Evolutionary conservation across 2,797 vertebrate species (phyloP).

Genomic region (Leptoclinus maculatus): DNA sequence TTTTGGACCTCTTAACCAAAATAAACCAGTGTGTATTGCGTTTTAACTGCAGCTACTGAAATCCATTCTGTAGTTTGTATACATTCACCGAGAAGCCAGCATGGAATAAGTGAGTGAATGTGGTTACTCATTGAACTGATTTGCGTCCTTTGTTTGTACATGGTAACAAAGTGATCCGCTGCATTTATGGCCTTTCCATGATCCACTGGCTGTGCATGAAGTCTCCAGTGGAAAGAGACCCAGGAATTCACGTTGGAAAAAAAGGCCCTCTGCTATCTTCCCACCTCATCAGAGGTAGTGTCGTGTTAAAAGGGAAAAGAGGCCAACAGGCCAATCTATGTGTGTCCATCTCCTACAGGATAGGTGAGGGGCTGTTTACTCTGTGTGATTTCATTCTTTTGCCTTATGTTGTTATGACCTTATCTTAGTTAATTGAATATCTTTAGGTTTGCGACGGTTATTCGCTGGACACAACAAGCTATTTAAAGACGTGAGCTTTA

Average conservation of each 20-base stretch:
- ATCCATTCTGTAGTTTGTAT: conserved; percentile 47
- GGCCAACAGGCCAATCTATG: conserved; percentile 24
- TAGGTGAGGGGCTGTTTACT: neutral
- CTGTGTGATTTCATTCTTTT: conserved; percentile 20
- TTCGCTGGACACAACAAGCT: neutral
- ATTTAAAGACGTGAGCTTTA: neutral
- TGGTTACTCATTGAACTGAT: conserved; percentile 80
- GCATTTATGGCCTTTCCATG: conserved; percentile 84
- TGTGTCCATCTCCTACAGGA: conserved; percentile 25
- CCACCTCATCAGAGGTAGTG: conserved; percentile 73
- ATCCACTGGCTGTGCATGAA: conserved; percentile 56
- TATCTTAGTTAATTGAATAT: neutral
- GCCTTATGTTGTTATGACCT: neutral
- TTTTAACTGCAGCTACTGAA: conserved; percentile 10
- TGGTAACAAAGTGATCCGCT: conserved; percentile 72
- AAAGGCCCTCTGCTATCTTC: conserved; percentile 73
- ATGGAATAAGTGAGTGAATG: conserved; percentile 60
- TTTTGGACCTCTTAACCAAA: conserved; percentile 1
- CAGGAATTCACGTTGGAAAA: conserved; percentile 78
- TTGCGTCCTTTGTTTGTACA: conserved; percentile 71
- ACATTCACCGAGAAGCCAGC: conserved; percentile 43
- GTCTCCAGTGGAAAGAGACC: conserved; percentile 81
- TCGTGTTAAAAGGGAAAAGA: conserved; percentile 60
- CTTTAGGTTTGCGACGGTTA: neutral
- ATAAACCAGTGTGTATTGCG: conserved; percentile 7